phyloP scores from a whole-genome alignment of 2,797 vertebrate genomes.

The Neomorphus geoffroyi region DNA sequence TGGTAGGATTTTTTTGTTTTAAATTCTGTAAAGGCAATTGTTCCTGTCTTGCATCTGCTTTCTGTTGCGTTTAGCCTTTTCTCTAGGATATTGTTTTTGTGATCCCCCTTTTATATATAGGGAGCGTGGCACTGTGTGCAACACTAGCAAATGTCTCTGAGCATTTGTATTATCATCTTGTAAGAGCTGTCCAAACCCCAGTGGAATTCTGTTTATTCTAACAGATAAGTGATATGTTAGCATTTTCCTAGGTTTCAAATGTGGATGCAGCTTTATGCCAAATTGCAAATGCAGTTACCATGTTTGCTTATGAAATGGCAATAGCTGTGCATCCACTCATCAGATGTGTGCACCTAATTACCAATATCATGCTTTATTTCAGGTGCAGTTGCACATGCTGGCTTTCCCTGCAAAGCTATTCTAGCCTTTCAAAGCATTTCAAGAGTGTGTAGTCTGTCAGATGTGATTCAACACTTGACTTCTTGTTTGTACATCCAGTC shows the following conservation, averaged over 20 bases:
- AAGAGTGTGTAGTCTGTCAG: neutral
- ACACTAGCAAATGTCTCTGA: neutral
- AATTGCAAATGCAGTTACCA: neutral
- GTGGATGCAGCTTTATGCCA: neutral
- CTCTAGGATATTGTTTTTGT: neutral
- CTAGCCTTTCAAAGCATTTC: neutral
- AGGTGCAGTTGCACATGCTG: neutral
- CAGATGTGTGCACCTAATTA: neutral
- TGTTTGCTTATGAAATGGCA: neutral
- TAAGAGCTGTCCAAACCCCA: neutral
- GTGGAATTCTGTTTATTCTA: neutral
- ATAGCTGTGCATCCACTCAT: neutral
- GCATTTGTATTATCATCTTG: neutral
- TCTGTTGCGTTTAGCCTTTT: neutral
- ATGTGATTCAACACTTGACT: neutral
- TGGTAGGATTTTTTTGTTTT: neutral
- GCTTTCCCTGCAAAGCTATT: neutral
- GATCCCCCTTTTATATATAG: neutral
- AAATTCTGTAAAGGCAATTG: neutral
- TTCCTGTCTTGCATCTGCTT: neutral
- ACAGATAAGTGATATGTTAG: neutral
- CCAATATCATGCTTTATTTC: neutral
- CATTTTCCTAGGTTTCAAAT: neutral
- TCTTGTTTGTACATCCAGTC: neutral
- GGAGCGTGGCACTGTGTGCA: neutral